These are phyloP conservation scores for Standfussiana lucernea DNA, from an alignment of 2,888 invertebrate species.

Conservation along the genomic window DNA sequence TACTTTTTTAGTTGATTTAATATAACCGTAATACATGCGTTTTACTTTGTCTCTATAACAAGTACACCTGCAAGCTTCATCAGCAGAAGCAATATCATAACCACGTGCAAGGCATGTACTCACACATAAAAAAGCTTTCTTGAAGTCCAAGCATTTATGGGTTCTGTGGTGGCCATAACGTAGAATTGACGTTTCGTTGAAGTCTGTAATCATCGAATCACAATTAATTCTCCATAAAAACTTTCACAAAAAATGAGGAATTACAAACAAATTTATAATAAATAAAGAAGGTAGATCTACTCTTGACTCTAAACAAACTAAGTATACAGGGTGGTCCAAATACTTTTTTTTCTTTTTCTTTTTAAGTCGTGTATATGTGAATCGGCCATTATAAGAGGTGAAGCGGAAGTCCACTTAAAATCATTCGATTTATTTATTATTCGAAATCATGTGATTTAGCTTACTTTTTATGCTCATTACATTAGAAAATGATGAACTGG, in stretches of 20 bases:
- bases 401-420: too few relatives aligned
- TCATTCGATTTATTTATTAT: too few relatives aligned
- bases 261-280: neutral
- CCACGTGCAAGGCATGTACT: constrained; percentile 78
- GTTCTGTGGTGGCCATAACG: constrained; percentile 83
- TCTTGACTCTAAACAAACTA: neutral
- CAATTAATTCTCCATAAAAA: constrained; percentile 5
- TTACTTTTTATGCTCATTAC: too few relatives aligned
- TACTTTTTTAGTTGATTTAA: constrained; percentile 56
- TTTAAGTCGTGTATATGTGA: too few relatives aligned
- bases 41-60: constrained; percentile 76
- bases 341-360: too few relatives aligned
- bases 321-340: neutral
- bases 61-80: constrained; percentile 79
- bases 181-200: constrained; percentile 64
- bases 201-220: constrained; percentile 35
- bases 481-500: too few relatives aligned
- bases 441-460: too few relatives aligned
- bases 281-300: neutral
- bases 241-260: neutral
- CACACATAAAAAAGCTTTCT: constrained; percentile 79
- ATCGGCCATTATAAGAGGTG: too few relatives aligned
- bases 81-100: constrained; percentile 78
- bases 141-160: constrained; percentile 75
- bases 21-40: constrained; percentile 57